These are phyloP conservation scores for Psittacara wagleri DNA, from an alignment of 2,113 vertebrate species.

Conservation along the genomic window DNA sequence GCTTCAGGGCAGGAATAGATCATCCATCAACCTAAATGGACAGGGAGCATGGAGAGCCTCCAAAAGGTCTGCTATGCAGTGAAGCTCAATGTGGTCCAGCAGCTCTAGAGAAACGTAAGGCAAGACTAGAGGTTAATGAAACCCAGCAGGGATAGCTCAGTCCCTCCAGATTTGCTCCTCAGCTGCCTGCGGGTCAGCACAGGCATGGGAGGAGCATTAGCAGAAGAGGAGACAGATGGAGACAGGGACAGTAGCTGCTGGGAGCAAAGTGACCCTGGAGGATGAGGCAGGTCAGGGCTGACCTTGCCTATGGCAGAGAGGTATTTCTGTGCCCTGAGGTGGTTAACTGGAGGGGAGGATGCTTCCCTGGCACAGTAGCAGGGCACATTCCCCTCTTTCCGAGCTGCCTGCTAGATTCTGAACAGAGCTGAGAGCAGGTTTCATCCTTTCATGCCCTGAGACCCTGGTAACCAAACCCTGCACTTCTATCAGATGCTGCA, in stretches of 20 bases:
- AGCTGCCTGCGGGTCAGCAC: not conserved
- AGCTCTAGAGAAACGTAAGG: slow-evolving; percentile 1
- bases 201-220: not conserved
- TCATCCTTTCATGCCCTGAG: not conserved
- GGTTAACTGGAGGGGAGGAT: not conserved
- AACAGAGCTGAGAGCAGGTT: not conserved
- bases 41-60: not conserved
- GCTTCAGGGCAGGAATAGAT: not conserved
- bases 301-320: not conserved
- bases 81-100: not conserved
- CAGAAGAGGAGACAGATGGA: slow-evolving; percentile 15
- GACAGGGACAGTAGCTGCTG: not conserved
- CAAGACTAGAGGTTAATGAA: slow-evolving; percentile 19
- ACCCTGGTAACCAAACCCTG: not conserved
- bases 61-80: not conserved
- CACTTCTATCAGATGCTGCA: fast-evolving
- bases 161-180: not conserved
- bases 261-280: not conserved
- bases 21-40: not conserved
- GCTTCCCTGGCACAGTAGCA: not conserved
- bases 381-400: not conserved
- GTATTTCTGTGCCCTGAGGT: not conserved
- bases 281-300: not conserved
- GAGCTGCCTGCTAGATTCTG: not conserved
- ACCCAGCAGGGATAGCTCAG: slow-evolving; percentile 5